Base-by-base conservation (phyloP, 1,140 invertebrate species). In the Laupala kohalensis region DNA sequence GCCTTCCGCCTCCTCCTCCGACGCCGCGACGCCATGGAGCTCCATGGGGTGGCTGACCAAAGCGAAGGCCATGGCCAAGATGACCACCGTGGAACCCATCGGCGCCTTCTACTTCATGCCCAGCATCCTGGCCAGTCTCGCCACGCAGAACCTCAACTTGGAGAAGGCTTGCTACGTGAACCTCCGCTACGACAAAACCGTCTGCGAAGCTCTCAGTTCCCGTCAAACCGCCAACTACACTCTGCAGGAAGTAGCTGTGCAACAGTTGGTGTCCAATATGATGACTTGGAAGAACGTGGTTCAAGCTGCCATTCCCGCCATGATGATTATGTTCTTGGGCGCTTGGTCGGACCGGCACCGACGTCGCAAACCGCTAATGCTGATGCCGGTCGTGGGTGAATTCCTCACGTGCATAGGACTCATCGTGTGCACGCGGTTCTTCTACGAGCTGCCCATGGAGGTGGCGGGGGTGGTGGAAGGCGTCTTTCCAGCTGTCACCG, bases 81-180 rank as follows among this genome's bases (percentile, higher is more conserved):
- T 90, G 75, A 89, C 91, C 62, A 92, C 91, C 0, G 89, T 92
- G 5, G 91, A 93, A 76, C 90, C 90, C 0, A 89, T 92, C 80
- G 78, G 92, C 53, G 89, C 89, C 0, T 89, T 88, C 74, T 92
- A 91, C 77, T 90, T 92, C 23, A 91, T 92, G 83, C 89, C 90
- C 1, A 89, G 89, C 72, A 89, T 92, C 19, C 80, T 92, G 2
- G 88, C 90, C 1, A 86, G 86, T n/a, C 78, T 92, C 63, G 90
- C 90, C 25, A 91, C 89, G n/a, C 90, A 92, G 79, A 92, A 93
- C 80, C 81, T 94, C n/a, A 92, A 91, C 76, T 82, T 93, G 75
- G 91, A 93, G 79, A 93, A 93, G 79, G 91, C 92, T 0, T 94
- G 92, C 77, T 80, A 90, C 70, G 90, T 93, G 0, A 93, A 93